These are phyloP conservation scores for Erebia epiphron DNA, from an alignment of 2,888 invertebrate species.

Conservation along the genomic window DNA sequence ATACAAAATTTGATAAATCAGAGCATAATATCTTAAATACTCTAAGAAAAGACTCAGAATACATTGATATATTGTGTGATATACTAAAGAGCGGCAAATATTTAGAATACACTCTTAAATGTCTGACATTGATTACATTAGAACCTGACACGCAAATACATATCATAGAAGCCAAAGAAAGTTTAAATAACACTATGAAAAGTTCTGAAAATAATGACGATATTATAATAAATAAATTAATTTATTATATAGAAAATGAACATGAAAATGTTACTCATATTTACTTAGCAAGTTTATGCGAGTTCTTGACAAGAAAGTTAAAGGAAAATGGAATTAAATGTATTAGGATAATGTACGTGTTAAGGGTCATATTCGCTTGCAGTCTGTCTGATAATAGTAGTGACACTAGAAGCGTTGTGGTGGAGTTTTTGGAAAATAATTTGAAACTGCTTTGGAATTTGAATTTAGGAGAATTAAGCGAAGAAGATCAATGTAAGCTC, in stretches of 20 bases:
- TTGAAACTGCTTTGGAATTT: constrained; percentile 44
- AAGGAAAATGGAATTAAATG: constrained; percentile 25
- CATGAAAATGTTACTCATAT: constrained; percentile 63
- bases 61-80: constrained; percentile 49
- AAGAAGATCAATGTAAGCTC: constrained; percentile 57
- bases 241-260: constrained; percentile 53
- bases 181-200: constrained; percentile 33
- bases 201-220: constrained; percentile 44
- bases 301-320: constrained; percentile 50
- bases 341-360: constrained; percentile 47
- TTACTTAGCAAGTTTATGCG: constrained; percentile 58
- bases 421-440: constrained; percentile 56
- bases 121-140: constrained; percentile 56
- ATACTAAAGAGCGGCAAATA: constrained; percentile 51
- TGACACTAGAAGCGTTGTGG: constrained; percentile 52
- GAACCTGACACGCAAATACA: constrained; percentile 53
- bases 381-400: constrained; percentile 60
- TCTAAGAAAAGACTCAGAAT: constrained; percentile 44
- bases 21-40: constrained; percentile 31
- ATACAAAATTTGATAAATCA: constrained; percentile 28
- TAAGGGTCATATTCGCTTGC: constrained; percentile 54
- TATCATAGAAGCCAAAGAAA: constrained; percentile 49
- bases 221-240: constrained; percentile 48
- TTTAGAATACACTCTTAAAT: constrained; percentile 63
- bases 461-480: constrained; percentile 39